Conservation (phyloP, 2,797 vertebrate species). For the Sardinella longiceps region DNA sequence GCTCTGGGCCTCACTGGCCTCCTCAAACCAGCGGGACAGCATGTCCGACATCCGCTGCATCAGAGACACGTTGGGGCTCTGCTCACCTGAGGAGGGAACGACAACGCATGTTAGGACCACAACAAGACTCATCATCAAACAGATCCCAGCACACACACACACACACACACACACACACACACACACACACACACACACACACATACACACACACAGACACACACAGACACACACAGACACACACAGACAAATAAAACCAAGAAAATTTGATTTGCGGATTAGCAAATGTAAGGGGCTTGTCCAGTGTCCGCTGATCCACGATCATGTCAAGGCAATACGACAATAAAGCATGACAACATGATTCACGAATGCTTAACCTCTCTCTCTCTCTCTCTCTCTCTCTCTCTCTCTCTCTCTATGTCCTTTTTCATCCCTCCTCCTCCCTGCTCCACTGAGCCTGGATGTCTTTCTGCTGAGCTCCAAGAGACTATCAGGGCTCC, state of each 20-base stretch:
- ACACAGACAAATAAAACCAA: too few species aligned
- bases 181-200: neutral
- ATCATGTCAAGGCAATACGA: too few species aligned
- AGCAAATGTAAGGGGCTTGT: too few species aligned
- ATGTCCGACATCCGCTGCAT: constrained; percentile 99
- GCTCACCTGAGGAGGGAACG: constrained; percentile 79
- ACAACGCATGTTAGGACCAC: neutral
- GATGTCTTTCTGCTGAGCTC: neutral
- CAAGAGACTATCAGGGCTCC: constrained; percentile 36
- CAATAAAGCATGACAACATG: too few species aligned
- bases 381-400: too few species aligned
- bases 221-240: too few species aligned
- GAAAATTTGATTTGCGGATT: too few species aligned
- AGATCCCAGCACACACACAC: neutral
- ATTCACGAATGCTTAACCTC: too few species aligned
- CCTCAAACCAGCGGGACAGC: constrained; percentile 98
- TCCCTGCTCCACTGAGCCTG: neutral
- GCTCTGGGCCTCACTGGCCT: constrained; percentile 95
- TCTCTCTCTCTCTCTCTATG: too few species aligned
- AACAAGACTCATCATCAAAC: neutral
- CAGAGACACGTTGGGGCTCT: constrained; percentile 93
- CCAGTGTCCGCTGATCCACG: too few species aligned
- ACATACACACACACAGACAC: too few species aligned
- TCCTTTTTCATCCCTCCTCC: neutral
- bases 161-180: too few species aligned